Base-by-base conservation (phyloP, 92 coral and sea anemone species). In the Ricordea florida region DNA sequence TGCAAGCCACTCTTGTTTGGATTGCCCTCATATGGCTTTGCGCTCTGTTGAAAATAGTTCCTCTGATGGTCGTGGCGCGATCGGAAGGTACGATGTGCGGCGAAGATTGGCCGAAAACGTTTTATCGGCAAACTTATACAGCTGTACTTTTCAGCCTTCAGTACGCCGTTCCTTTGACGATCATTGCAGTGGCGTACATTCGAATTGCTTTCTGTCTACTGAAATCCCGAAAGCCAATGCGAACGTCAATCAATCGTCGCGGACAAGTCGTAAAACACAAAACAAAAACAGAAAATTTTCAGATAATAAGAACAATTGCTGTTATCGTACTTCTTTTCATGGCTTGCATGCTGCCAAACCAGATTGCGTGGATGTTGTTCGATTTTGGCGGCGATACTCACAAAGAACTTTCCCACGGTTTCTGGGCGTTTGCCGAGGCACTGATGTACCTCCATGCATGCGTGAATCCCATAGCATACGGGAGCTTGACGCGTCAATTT, bases 321-420 rank as follows among this genome's bases (percentile, higher is more conserved):
- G 86, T 90, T 11, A 90, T 94, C 15, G 92, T 90, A 30, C 43
- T 82, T 23, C 57, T 85, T n/a, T 94, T 94, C 56, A 86, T 93
- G 31, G 77, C 84, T 14, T 87, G 97, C 22, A 94, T 90, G 91
- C 56, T 94, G 53, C 97, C 97, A 10, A 92, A 93, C 46, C 87
- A 93, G 37, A 92, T 94, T 27, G 97, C 93, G 3, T 94, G 98
- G 98, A 78, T 94, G 76, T 47, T 93, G 68, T 57, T 73, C 51
- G 97, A 94, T 41, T 92, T 94, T 69, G 98, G 93, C 2, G 84
- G 87, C n/a, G 87, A 75, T 8, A 48, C 90, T 8, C 37, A 85
- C 40, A 65, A 84, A 46, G 79, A 94, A 30, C 60, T 94, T 20
- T 79, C 92, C 16, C 79, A 64, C 10, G 74, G 72, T 23, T 91